A percentile compares a stretch with the other conserved stretches of the same genome.
Evolutionary conservation across 1,140 invertebrate genomes (phyloP).

Genomic region (Trichoplusia ni): DNA sequence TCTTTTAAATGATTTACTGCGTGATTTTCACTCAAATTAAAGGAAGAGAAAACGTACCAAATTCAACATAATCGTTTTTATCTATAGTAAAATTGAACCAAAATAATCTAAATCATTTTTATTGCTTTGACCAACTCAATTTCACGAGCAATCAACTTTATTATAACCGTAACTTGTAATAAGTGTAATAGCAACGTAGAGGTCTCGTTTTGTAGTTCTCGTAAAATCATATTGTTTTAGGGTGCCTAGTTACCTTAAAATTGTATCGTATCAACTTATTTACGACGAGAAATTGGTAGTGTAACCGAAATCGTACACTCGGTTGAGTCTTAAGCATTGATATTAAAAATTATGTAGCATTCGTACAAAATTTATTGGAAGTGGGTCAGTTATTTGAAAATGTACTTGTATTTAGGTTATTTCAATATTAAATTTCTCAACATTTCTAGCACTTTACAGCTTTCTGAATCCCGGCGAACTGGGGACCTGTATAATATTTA

Average conservation of each 20-base stretch:
- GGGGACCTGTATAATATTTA: too few species aligned
- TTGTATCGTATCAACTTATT: constrained; percentile 3
- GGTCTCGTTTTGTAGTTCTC: constrained; percentile 9
- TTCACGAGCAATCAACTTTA: constrained; percentile 28
- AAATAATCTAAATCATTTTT: constrained; percentile 34
- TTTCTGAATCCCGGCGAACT: background rate
- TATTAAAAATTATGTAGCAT: background rate
- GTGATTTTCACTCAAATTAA: constrained; percentile 47
- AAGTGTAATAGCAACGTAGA: constrained; percentile 1
- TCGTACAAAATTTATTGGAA: background rate
- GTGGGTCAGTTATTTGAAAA: constrained; percentile 15
- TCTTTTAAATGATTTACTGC: constrained; percentile 55
- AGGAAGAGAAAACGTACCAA: constrained; percentile 25
- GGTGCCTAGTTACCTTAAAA: constrained; percentile 8
- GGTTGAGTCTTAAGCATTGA: background rate
- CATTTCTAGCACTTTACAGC: background rate
- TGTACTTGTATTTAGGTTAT: constrained; percentile 1
- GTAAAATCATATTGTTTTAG: constrained; percentile 20
- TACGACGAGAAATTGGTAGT: background rate
- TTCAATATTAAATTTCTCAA: constrained; percentile 5
- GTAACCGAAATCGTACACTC: background rate
- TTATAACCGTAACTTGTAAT: background rate
- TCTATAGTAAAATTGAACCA: constrained; percentile 31
- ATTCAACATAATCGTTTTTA: constrained; percentile 32
- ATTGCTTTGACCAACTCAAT: constrained; percentile 20